Evolutionary conservation across 1,140 invertebrate genomes (phyloP).

Genomic region (Bombus sylvicola): DNA sequence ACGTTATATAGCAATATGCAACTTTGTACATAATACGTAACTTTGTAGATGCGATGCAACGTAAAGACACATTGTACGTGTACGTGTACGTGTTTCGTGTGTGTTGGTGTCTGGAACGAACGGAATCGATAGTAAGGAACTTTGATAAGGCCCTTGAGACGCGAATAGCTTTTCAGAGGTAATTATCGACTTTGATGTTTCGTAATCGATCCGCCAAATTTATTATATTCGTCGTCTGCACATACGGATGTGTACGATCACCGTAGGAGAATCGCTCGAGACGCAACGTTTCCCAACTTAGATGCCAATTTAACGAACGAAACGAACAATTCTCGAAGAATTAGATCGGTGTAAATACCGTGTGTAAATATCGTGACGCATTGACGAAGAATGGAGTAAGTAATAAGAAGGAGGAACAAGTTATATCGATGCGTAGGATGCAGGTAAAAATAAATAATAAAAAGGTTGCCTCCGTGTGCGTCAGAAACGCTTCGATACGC

Average conservation of each 20-base stretch:
- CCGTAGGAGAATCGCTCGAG: not conserved
- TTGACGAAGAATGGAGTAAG: not conserved
- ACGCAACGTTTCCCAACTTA: not conserved
- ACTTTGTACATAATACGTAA: not conserved
- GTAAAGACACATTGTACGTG: not conserved
- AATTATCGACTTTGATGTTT: slow-evolving; percentile 18
- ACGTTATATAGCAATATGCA: not conserved
- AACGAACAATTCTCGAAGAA: not conserved
- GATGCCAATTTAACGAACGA: not conserved
- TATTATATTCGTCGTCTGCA: not conserved
- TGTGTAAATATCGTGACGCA: too few species aligned
- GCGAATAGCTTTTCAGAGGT: not conserved
- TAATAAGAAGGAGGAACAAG: not conserved
- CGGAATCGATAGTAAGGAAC: not conserved
- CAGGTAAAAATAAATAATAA: not conserved
- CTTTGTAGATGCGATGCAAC: not conserved
- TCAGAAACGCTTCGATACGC: not conserved
- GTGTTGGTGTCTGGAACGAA: not conserved
- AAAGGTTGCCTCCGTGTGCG: not conserved
- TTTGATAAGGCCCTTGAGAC: slow-evolving; percentile 1
- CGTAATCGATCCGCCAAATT: not conserved
- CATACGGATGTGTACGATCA: not conserved
- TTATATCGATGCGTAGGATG: not conserved
- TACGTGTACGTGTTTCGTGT: too few species aligned
- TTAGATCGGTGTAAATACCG: too few species aligned